Conservation (phyloP, 2,797 vertebrate species). For the Betta splendens region DNA sequence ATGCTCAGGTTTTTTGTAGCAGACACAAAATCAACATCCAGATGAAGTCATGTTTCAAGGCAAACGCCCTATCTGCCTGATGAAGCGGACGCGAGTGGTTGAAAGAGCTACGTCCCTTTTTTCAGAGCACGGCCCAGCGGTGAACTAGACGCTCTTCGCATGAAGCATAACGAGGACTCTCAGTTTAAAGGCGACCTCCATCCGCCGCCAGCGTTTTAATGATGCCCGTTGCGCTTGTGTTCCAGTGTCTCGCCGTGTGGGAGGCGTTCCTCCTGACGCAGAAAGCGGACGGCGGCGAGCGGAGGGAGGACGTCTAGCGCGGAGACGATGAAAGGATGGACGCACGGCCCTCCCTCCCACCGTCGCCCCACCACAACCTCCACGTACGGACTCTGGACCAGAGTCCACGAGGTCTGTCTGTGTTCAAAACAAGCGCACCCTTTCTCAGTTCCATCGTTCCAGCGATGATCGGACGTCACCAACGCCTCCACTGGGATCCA, state of each 20-base stretch:
- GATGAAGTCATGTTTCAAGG: no score
- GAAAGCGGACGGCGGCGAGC: conserved; percentile 40
- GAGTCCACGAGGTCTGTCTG: conserved; percentile 4
- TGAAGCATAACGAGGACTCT: not conserved
- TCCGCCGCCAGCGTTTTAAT: not conserved
- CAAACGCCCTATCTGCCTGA: no score
- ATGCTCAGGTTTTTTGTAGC: no score
- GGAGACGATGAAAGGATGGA: conserved; percentile 67
- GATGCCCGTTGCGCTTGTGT: conserved; percentile 17
- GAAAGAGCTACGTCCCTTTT: no score
- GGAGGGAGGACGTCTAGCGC: conserved; percentile 40
- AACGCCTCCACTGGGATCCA: conserved; percentile 18
- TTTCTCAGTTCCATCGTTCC: conserved; percentile 32
- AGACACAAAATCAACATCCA: no score
- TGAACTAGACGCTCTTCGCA: not conserved
- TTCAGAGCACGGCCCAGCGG: no score
- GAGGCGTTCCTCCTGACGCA: conserved; percentile 73
- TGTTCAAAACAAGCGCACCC: conserved; percentile 9
- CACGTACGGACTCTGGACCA: conserved; percentile 27
- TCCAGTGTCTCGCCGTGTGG: conserved; percentile 78
- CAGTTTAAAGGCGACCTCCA: not conserved
- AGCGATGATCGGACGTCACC: conserved; percentile 8
- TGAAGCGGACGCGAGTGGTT: no score
- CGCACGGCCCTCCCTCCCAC: conserved; percentile 72
- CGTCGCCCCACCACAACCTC: conserved; percentile 16